Evolutionary conservation across 2,113 vertebrate genomes (phyloP).

Genomic region (Nerophis ophidion): DNA sequence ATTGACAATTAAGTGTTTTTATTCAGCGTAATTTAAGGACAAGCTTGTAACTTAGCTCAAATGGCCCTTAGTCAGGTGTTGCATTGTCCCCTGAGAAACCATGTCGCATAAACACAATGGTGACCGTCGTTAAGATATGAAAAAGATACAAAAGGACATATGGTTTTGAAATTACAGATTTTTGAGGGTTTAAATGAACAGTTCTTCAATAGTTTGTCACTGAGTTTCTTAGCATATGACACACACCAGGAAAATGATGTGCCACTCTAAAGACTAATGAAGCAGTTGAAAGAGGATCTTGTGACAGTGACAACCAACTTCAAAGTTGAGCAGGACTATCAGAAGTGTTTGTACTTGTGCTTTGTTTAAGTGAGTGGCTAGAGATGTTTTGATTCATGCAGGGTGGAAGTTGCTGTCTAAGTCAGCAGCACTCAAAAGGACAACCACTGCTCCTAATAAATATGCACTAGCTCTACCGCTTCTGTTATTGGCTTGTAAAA

Average conservation of each 20-base stretch:
- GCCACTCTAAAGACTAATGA: constrained; percentile 25
- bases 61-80: constrained; percentile 18
- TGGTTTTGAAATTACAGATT: constrained; percentile 22
- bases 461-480: constrained; percentile 20
- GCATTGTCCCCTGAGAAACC: constrained; percentile 17
- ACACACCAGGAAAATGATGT: constrained; percentile 16
- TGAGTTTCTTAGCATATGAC: constrained; percentile 5
- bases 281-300: constrained; percentile 24
- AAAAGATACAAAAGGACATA: constrained; percentile 7
- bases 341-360: constrained; percentile 9
- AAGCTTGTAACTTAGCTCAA: constrained; percentile 2
- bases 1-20: constrained; percentile 30
- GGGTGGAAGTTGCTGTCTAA: constrained; percentile 14
- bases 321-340: constrained; percentile 8
- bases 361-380: constrained; percentile 15
- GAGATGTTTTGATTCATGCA: background rate
- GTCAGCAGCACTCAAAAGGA: constrained; percentile 21
- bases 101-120: constrained; percentile 11
- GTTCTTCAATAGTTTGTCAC: constrained; percentile 4
- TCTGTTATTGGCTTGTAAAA: constrained; percentile 24
- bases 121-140: constrained; percentile 20
- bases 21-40: background rate
- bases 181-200: constrained; percentile 8
- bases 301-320: constrained; percentile 13
- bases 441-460: constrained; percentile 28